Conservation (phyloP, 92 coral and sea anemone genomes). For the Metridium senile region DNA sequence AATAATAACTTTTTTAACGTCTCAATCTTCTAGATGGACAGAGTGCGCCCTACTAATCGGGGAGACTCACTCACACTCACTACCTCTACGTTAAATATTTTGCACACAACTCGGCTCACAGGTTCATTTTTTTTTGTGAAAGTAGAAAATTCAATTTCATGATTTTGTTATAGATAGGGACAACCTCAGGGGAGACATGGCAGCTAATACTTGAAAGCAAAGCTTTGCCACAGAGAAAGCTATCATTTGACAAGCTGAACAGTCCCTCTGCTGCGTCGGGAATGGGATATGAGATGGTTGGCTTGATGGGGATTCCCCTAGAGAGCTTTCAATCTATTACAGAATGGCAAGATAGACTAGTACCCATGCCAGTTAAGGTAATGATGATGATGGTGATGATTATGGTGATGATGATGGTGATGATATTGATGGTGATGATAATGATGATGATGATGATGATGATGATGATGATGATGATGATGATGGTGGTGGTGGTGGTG, state of each 20-base stretch:
- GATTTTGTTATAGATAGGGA: conserved; percentile 59
- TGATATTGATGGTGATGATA: neutral
- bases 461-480: too few relatives aligned
- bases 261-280: conserved; percentile 66
- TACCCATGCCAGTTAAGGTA: conserved; percentile 77
- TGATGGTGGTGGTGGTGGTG: neutral
- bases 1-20: too few relatives aligned
- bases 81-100: too few relatives aligned
- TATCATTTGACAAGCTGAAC: conserved; percentile 36
- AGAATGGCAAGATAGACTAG: conserved; percentile 77
- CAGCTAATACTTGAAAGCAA: conserved; percentile 90
- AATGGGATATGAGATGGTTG: conserved; percentile 89
- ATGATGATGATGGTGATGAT: neutral
- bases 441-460: neutral
- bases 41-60: too few relatives aligned
- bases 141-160: too few relatives aligned
- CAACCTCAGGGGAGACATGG: conserved; percentile 82
- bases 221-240: conserved; percentile 57
- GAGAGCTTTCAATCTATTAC: conserved; percentile 69
- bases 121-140: too few relatives aligned
- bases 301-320: conserved; percentile 74
- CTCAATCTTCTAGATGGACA: too few relatives aligned
- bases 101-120: too few relatives aligned
- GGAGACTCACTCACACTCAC: too few relatives aligned
- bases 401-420: neutral